Percentiles rank a stretch among this genome's conserved stretches.
phyloP scores from a whole-genome alignment of 2,888 invertebrate species.

The Amphipyra tragopoginis region DNA sequence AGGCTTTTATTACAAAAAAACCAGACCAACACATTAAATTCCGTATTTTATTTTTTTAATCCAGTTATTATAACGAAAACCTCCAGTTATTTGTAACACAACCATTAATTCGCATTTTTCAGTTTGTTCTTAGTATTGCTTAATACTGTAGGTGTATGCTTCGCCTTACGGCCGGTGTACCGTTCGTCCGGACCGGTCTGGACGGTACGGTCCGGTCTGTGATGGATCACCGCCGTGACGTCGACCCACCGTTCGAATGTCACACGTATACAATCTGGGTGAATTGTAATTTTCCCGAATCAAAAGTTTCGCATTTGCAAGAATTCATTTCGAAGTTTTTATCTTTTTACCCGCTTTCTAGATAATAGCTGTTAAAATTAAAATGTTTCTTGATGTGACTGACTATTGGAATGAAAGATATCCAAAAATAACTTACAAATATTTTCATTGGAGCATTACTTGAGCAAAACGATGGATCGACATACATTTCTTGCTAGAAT shows the following conservation, averaged over 20 bases:
- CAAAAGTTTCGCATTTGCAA: constrained; percentile 19
- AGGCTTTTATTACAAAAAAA: too few species aligned
- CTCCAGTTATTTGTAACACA: neutral
- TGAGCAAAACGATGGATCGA: too few species aligned
- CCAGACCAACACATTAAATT: too few species aligned
- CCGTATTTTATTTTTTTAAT: neutral
- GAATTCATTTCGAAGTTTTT: neutral
- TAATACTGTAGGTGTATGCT: constrained; percentile 19
- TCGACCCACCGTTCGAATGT: constrained; percentile 44
- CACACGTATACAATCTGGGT: constrained; percentile 45
- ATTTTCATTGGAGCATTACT: too few species aligned
- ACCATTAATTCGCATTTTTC: constrained; percentile 9
- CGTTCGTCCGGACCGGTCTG: constrained; percentile 62
- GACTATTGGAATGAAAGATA: neutral
- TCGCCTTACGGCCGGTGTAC: constrained; percentile 47
- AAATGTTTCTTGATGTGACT: neutral
- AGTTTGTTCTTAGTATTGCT: constrained; percentile 35
- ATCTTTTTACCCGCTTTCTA: constrained; percentile 3
- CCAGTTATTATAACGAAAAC: constrained; percentile 16
- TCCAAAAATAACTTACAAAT: neutral
- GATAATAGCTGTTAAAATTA: neutral
- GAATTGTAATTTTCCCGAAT: constrained; percentile 43
- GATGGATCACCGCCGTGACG: constrained; percentile 60
- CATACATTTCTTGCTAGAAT: too few species aligned
- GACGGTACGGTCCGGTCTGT: constrained; percentile 52